These are phyloP conservation scores for Andrena chrysosceles DNA, from an alignment of 2,888 invertebrate species.

Conservation along the genomic window DNA sequence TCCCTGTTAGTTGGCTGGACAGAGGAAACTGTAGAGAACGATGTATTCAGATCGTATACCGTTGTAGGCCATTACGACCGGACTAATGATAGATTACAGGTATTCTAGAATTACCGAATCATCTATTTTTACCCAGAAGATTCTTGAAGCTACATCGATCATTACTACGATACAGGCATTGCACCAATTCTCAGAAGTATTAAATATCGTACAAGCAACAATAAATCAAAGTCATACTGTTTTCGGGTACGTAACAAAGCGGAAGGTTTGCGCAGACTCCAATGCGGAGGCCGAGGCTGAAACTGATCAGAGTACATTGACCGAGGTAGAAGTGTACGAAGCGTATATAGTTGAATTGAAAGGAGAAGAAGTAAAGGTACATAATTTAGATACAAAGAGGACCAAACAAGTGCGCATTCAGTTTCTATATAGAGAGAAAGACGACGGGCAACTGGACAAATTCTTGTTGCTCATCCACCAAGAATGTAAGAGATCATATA, in stretches of 20 bases:
- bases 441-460: constrained; percentile 86
- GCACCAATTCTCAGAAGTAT: constrained; percentile 87
- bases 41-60: constrained; percentile 70
- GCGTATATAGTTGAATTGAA: constrained; percentile 88
- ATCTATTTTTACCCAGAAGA: neutral
- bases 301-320: constrained; percentile 23
- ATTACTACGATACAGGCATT: constrained; percentile 84
- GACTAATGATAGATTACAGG: constrained; percentile 77
- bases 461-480: constrained; percentile 91
- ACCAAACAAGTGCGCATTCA: constrained; percentile 92
- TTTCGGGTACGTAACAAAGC: constrained; percentile 90
- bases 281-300: constrained; percentile 24
- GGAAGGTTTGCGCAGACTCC: constrained; percentile 70
- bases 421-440: constrained; percentile 89
- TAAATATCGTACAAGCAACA: constrained; percentile 92
- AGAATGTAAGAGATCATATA: constrained; percentile 88
- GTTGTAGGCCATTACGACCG: constrained; percentile 82
- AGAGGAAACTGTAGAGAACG: constrained; percentile 73
- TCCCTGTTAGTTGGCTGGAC: constrained; percentile 90
- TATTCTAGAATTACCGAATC: constrained; percentile 43
- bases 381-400: constrained; percentile 86
- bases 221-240: constrained; percentile 90
- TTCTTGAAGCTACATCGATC: neutral
- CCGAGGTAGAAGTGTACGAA: constrained; percentile 86
- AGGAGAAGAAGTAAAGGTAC: constrained; percentile 83